These are phyloP conservation scores for Ceratothoa steindachneri DNA, from an alignment of 2,888 invertebrate species.

Conservation along the genomic window DNA sequence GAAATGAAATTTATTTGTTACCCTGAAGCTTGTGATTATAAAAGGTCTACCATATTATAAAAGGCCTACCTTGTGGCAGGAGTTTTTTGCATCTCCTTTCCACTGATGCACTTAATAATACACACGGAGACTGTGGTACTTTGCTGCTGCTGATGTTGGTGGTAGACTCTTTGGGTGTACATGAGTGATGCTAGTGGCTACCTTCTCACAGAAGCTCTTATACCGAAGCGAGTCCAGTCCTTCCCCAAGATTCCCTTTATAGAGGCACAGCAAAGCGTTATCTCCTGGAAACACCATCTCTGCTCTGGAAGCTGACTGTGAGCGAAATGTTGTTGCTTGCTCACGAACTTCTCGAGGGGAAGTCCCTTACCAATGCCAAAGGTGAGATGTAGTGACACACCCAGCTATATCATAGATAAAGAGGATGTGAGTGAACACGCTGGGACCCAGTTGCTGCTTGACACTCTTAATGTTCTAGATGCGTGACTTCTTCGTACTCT, in stretches of 20 bases:
- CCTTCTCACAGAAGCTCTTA: neutral
- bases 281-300: too few species aligned
- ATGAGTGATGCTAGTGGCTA: neutral
- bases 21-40: too few species aligned
- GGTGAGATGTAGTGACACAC: neutral
- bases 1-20: too few species aligned
- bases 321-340: neutral
- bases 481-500: too few species aligned
- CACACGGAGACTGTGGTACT: neutral
- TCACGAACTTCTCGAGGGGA: neutral
- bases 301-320: slow-evolving; percentile 2
- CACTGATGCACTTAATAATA: neutral
- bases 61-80: too few species aligned
- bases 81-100: neutral
- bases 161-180: neutral
- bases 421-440: too few species aligned
- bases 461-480: too few species aligned
- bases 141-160: neutral
- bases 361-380: neutral
- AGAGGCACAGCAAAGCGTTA: neutral
- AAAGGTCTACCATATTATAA: too few species aligned
- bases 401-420: too few species aligned
- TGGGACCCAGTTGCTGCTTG: too few species aligned
- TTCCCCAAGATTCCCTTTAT: neutral
- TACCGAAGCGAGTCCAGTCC: neutral